Evolutionary conservation across 92 coral and sea anemone genomes (phyloP).

Genomic region (Parazoanthus swiftii): DNA sequence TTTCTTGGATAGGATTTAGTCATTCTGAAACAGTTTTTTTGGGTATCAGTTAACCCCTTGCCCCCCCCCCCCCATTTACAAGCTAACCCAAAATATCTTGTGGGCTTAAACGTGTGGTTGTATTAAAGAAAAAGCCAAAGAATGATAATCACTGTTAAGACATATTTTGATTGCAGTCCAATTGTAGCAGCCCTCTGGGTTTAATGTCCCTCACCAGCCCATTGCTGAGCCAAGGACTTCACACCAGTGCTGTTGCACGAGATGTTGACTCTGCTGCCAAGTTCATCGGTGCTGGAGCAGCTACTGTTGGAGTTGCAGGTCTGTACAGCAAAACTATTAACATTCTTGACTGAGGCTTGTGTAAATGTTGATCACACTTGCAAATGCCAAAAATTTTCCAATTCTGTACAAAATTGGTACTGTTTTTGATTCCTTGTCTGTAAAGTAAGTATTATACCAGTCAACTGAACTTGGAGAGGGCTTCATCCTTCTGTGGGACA

Average conservation of each 20-base stretch:
- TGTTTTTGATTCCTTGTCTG: background rate
- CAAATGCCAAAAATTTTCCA: background rate
- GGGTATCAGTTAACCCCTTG: too few species aligned
- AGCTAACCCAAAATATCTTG: too few species aligned
- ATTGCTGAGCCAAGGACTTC: slow-evolving; percentile 83
- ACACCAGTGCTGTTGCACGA: slow-evolving; percentile 89
- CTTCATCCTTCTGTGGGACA: too few species aligned
- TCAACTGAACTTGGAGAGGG: too few species aligned
- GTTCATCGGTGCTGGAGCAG: slow-evolving; percentile 99
- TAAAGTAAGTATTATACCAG: too few species aligned
- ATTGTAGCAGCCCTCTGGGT: slow-evolving; percentile 34
- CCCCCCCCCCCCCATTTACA: too few species aligned
- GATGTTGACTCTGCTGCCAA: slow-evolving; percentile 99
- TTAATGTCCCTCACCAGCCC: slow-evolving; percentile 35
- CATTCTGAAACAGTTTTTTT: too few species aligned
- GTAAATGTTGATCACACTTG: background rate
- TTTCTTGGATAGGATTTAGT: too few species aligned
- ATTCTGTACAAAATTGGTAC: background rate
- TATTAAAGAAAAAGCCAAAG: background rate
- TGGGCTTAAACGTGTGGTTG: background rate
- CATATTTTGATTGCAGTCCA: background rate
- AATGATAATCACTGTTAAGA: background rate
- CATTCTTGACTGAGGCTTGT: background rate
- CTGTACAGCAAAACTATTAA: background rate
- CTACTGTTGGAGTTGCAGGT: slow-evolving; percentile 99